Percentiles rank a stretch among this genome's conserved stretches.
phyloP scores from a whole-genome alignment of 2,888 invertebrate genomes.

The Chorisops tibialis region DNA sequence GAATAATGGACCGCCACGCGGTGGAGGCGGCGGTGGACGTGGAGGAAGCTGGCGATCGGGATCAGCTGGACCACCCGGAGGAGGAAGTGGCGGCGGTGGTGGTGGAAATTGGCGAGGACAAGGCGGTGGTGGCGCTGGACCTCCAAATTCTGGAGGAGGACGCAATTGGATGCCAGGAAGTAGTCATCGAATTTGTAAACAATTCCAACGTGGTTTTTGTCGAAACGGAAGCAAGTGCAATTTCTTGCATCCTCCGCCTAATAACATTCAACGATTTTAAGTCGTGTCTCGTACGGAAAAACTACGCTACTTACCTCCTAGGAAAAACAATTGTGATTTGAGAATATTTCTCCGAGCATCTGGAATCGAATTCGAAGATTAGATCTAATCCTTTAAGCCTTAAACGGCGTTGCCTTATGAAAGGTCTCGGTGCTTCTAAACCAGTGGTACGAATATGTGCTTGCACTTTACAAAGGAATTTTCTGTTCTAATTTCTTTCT shows the following conservation, averaged over 20 bases:
- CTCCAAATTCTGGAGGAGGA: slow-evolving; percentile 49
- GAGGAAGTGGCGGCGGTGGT: slow-evolving; percentile 37
- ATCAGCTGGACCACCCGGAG: slow-evolving; percentile 35
- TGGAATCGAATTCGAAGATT: no score
- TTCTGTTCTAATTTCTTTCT: no score
- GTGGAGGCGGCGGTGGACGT: slow-evolving; percentile 44
- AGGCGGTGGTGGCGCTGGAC: slow-evolving; percentile 45
- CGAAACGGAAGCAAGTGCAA: slow-evolving; percentile 78
- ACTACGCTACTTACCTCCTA: no score
- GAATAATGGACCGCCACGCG: slow-evolving; percentile 36
- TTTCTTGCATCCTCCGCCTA: slow-evolving; percentile 70
- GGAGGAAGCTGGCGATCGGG: slow-evolving; percentile 34
- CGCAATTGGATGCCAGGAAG: slow-evolving; percentile 50
- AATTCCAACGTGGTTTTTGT: slow-evolving; percentile 79
- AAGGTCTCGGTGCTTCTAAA: no score
- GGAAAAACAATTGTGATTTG: no score
- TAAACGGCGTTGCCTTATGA: no score
- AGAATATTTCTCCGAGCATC: no score
- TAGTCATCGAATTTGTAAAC: slow-evolving; percentile 66
- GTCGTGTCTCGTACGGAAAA: no score
- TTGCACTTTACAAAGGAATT: no score
- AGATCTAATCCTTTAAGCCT: no score
- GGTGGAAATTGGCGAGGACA: slow-evolving; percentile 47
- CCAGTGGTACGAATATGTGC: no score
- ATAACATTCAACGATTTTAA: slow-evolving; percentile 4